These are phyloP conservation scores for Psittacula derbiana DNA, from an alignment of 2,797 vertebrate genomes.

Conservation along the genomic window DNA sequence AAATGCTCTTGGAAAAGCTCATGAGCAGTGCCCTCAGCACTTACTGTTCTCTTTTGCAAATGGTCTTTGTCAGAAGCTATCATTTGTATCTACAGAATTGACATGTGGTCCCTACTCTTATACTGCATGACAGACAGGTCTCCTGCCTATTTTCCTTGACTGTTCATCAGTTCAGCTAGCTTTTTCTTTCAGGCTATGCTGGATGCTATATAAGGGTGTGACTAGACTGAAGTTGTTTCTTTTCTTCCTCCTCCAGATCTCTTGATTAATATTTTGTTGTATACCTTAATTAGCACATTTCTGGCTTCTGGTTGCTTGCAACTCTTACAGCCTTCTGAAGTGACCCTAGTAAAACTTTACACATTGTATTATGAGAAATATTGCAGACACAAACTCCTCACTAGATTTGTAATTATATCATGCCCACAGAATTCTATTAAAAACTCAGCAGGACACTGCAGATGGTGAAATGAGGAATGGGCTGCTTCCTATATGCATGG, in stretches of 20 bases:
- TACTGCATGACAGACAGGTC: background rate
- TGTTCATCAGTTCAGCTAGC: constrained; percentile 1
- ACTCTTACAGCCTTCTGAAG: constrained; percentile 13
- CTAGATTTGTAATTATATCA: constrained; percentile 41
- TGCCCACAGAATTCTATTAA: constrained; percentile 48
- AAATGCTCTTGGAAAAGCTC: background rate
- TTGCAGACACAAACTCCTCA: background rate
- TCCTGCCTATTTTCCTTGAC: background rate
- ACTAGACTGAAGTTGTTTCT: constrained; percentile 52
- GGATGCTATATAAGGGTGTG: constrained; percentile 45
- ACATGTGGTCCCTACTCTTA: background rate
- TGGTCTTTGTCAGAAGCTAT: background rate
- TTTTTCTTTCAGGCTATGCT: constrained; percentile 50
- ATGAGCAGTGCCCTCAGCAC: background rate
- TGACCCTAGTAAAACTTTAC: constrained; percentile 36
- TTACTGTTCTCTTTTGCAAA: background rate
- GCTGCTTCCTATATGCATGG: background rate
- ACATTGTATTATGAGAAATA: constrained; percentile 13
- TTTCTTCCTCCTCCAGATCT: constrained; percentile 12
- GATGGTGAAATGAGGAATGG: constrained; percentile 37
- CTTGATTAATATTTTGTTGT: constrained; percentile 60
- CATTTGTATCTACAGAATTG: background rate
- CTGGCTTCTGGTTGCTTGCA: constrained; percentile 36
- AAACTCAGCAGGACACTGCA: constrained; percentile 5
- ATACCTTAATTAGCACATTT: constrained; percentile 48